These are phyloP conservation scores for Poeciliopsis retropinna DNA, from an alignment of 2,113 vertebrate genomes.

Conservation along the genomic window DNA sequence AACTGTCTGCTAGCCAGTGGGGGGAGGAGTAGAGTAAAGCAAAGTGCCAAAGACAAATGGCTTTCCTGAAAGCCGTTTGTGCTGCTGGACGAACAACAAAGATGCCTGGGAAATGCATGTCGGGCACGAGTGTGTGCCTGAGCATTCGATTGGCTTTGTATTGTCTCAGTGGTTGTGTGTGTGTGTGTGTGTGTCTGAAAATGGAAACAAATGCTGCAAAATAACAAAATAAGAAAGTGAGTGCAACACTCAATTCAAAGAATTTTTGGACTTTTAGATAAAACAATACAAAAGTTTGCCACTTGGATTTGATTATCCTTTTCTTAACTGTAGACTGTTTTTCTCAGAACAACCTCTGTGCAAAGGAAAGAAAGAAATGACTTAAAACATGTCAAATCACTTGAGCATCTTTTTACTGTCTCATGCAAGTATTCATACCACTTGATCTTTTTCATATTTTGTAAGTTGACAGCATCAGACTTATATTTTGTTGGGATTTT, in stretches of 20 bases:
- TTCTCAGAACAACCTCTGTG: too few relatives aligned
- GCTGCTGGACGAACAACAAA: constrained; percentile 69
- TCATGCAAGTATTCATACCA: too few relatives aligned
- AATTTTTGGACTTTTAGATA: background rate
- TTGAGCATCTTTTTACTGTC: too few relatives aligned
- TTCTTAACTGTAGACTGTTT: background rate
- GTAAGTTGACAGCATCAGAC: too few relatives aligned
- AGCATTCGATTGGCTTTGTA: constrained; percentile 11
- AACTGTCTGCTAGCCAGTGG: constrained; percentile 68
- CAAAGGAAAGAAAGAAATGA: too few relatives aligned
- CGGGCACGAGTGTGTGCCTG: constrained; percentile 17
- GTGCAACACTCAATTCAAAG: background rate
- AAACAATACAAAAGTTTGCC: background rate
- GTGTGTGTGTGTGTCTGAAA: constrained; percentile 15
- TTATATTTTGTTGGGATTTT: background rate
- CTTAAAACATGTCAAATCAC: too few relatives aligned
- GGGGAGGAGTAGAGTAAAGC: constrained; percentile 71
- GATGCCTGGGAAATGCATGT: constrained; percentile 14
- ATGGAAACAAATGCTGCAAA: constrained; percentile 5
- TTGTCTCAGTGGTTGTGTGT: constrained; percentile 20
- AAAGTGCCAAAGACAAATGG: constrained; percentile 77
- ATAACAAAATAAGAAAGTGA: background rate
- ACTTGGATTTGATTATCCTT: background rate
- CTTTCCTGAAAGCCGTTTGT: constrained; percentile 69
- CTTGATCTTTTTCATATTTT: too few relatives aligned